Base-by-base conservation (phyloP, 2,113 vertebrate species). In the Carollia perspicillata region DNA sequence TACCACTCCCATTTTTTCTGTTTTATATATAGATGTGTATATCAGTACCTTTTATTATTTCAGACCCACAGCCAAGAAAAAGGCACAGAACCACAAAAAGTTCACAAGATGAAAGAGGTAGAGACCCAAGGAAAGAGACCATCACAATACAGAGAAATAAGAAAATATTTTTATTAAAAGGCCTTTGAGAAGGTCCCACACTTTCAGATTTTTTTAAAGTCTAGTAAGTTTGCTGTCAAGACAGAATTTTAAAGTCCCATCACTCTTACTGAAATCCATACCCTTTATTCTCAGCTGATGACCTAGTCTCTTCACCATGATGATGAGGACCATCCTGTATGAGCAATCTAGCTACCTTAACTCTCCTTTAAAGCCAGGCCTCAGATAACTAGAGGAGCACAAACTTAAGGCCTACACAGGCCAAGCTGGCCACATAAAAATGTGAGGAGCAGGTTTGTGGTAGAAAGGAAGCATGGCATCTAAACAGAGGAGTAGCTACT, bases 161-260 rank as follows among this genome's bases (percentile, higher is more conserved):
- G 44, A 69, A 90, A 84, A 63, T 77, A 85, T 55, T 77, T 77
- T 89, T 84, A 55, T 47, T 49, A 55, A 90, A 95, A 96, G 22
- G 7, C 35, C 68, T 78, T 84, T 86, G 33, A 89, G 69, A 95
- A 74, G 18, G 3, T 75, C 80, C 37, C 66, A 93, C 20, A 22
- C 16, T 51, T 80, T 55, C 42, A 75, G 26, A 69, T 47, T 68
- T n/a, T 93, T 92, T 96, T 65, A 14, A 89, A 86, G 20, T 55
- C 30, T 35, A 12, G 2, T 60, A 71, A 93, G 51, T 51, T 91
- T 96, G 40, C 77, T 68, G 86, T 96, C 47, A 95, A 83, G 84
- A 90, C 8, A 35, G 47, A 6, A 4, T 80, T 95, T 77, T 77
- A 89, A 84, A 71, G 51, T 89, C 28, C 26, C 30, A 2, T 71